Percentiles rank a stretch among this genome's conserved stretches.
Conservation (phyloP, 2,888 invertebrate species). For the Eupithecia abbreviata region DNA sequence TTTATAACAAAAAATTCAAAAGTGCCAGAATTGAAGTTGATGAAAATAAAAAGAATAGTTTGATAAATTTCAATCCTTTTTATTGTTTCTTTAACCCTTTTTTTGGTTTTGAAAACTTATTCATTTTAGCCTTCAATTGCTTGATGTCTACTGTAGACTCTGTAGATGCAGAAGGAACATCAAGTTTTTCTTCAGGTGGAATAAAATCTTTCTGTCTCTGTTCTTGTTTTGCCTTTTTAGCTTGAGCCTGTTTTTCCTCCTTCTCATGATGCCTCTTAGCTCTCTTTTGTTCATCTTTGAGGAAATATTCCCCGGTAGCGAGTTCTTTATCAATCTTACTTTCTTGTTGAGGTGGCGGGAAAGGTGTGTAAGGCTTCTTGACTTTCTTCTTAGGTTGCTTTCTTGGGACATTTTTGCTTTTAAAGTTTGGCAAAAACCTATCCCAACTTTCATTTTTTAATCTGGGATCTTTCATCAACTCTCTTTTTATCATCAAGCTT, state of each 20-base stretch:
- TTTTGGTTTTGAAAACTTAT: slow-evolving; percentile 85
- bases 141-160: slow-evolving; percentile 85
- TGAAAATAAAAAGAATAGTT: slow-evolving; percentile 80
- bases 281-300: slow-evolving; percentile 91
- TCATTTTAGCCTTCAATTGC: slow-evolving; percentile 89
- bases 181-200: slow-evolving; percentile 88
- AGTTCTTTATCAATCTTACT: slow-evolving; percentile 97
- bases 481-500: slow-evolving; percentile 98
- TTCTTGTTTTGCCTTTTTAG: slow-evolving; percentile 89
- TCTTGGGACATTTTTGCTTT: slow-evolving; percentile 93
- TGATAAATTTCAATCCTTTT: slow-evolving; percentile 14
- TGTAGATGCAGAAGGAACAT: slow-evolving; percentile 48
- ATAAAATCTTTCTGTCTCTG: slow-evolving; percentile 91
- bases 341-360: slow-evolving; percentile 96
- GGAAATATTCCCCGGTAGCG: slow-evolving; percentile 98
- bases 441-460: slow-evolving; percentile 98
- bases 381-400: slow-evolving; percentile 95
- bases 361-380: slow-evolving; percentile 97
- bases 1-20: slow-evolving; percentile 82
- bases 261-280: slow-evolving; percentile 89
- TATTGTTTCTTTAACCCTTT: slow-evolving; percentile 52
- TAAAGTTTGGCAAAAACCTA: slow-evolving; percentile 97
- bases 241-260: slow-evolving; percentile 90
- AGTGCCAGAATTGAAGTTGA: slow-evolving; percentile 85
- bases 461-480: slow-evolving; percentile 96